Evolutionary conservation across 2,888 invertebrate genomes (phyloP), one percentile per base, ranked within the genome.

Genomic region (Conistra vaccinii): DNA sequence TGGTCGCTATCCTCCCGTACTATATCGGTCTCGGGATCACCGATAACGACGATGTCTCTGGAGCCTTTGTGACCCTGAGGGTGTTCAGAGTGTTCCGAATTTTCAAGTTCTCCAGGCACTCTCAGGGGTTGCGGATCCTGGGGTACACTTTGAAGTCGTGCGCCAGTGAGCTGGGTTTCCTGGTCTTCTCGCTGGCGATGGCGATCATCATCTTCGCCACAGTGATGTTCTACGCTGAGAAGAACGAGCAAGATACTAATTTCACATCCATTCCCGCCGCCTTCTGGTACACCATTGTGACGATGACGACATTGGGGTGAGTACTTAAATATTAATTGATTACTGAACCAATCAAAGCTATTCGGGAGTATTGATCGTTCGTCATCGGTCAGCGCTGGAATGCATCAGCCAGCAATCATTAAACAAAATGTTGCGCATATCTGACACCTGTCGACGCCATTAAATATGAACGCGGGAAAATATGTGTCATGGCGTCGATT

Each of bases 261-360:
- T 99, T 99, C 97, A 99, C 99, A 84, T 99, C 99, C 94, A 99
- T 99, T 97, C 99, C 99, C 78, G 99, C 99, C 73, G 99, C 99
- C 88, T 99, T 99, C 96, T 99, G 99, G 99, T 99, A 99, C 97
- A 99, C 99, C 93, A 99, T 99, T 93, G 99, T 99, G 93, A 99
- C 99, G 88, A 99, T 99, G 99, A 99, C 99, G 80, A 99, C 99
- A 68, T 97, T 99, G 86, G 99, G 99, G 99, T 99, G 96, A 98
- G 99, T 98, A 70, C 57, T 83, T 80, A 80, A 81, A 73, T 69
- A 81, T 76, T 77, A 74, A 84, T 80, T 76, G 67, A 63, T 76
- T 26, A 10, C 17, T 57, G 66, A 76, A 77, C 57, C 62, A 69
- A 80, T 78, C 62, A 80, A 67, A 75, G 69, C n/a, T 45, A 68